These are phyloP conservation scores for Sapayoa aenigma DNA, from an alignment of 2,113 vertebrate genomes.

Conservation along the genomic window DNA sequence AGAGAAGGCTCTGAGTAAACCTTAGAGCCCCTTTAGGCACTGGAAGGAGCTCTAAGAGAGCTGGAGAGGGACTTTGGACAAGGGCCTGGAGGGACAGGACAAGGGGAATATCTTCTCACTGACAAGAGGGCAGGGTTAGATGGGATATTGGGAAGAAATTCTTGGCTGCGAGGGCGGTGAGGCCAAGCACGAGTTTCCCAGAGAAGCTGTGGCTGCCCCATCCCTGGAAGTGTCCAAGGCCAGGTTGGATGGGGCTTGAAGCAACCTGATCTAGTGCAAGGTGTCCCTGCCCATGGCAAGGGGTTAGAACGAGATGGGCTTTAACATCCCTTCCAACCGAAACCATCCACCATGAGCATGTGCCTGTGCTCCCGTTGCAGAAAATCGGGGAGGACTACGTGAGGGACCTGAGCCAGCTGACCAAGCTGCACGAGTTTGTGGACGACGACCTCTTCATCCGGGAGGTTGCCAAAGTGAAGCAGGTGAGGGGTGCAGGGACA, in stretches of 20 bases:
- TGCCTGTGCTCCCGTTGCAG: slow-evolving; percentile 53
- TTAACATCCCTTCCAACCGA: background rate
- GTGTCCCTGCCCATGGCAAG: background rate
- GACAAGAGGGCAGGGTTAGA: rapidly evolving
- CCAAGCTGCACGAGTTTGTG: slow-evolving; percentile 80
- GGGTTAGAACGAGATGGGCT: background rate
- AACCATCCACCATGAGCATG: rapidly evolving
- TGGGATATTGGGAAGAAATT: background rate
- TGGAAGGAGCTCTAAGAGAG: background rate
- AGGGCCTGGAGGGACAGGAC: background rate
- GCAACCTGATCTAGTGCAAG: rapidly evolving
- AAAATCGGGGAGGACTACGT: slow-evolving; percentile 93
- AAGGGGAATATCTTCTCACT: background rate
- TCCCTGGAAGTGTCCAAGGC: rapidly evolving
- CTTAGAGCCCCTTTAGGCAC: background rate
- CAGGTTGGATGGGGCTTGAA: background rate
- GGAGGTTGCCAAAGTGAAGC: slow-evolving; percentile 89
- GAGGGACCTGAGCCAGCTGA: slow-evolving; percentile 87
- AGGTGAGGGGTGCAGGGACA: slow-evolving; percentile 68
- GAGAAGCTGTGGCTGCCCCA: background rate
- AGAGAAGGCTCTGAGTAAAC: background rate
- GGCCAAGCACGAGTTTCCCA: background rate
- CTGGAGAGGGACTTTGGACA: background rate
- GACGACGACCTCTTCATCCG: slow-evolving; percentile 82
- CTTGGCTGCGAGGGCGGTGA: rapidly evolving